Percentiles rank a stretch among this genome's conserved stretches.
These are phyloP conservation scores for Lasioglossum baleicum DNA, from an alignment of 1,140 invertebrate genomes.

Conservation along the genomic window DNA sequence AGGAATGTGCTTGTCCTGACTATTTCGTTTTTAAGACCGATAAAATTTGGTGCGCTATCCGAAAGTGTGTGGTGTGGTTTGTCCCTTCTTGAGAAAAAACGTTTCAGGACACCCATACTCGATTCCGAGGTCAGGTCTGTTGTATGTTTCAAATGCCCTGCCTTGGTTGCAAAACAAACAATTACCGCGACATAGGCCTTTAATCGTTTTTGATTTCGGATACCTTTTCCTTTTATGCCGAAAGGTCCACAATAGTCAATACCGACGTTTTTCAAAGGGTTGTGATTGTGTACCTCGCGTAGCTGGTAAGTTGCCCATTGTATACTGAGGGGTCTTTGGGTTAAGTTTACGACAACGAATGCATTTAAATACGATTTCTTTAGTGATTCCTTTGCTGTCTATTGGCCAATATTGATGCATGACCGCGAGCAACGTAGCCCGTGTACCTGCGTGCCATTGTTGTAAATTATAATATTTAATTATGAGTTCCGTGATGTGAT, in stretches of 20 bases:
- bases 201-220: too few relatives aligned
- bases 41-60: not conserved
- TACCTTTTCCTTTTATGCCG: too few relatives aligned
- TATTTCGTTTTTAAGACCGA: not conserved
- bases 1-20: not conserved
- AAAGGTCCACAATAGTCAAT: not conserved
- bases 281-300: not conserved
- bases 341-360: not conserved
- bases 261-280: not conserved
- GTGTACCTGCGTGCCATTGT: not conserved
- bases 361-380: not conserved
- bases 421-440: not conserved
- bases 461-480: not conserved
- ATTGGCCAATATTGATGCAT: not conserved
- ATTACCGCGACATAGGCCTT: too few relatives aligned
- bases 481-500: conserved; percentile 11
- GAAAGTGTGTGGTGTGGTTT: not conserved
- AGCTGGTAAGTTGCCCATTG: not conserved
- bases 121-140: not conserved
- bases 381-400: not conserved
- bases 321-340: not conserved
- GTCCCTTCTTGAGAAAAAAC: not conserved
- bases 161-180: too few relatives aligned
- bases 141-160: not conserved
- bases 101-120: not conserved